Base-by-base conservation (phyloP, 2,888 invertebrate species). In the Coecobrya sp. region DNA sequence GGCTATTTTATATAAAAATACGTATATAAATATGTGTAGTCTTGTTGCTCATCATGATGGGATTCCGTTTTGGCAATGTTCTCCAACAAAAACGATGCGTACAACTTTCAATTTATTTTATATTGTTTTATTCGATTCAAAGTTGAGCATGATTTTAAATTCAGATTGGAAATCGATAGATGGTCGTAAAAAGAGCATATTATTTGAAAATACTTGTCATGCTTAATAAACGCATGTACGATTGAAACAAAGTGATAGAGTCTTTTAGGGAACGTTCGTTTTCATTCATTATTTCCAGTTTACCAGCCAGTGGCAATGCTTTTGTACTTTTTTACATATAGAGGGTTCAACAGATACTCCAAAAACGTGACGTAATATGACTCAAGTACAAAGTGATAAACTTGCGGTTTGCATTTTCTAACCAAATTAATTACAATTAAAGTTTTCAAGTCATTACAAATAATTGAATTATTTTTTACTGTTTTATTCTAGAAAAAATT, bases 101-200 rank as follows among this genome's bases (percentile, higher is more conserved):
- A 16, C 30, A 30, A 49, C 65, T 16, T 62, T 85, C 52, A 73
- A 49, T 86, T 73, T 86, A 70, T 52, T 86, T 30, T 52, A 30
- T 42, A 4, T 76, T 36, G 3, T 68, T 62, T 0, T 25, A 25
- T 27, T 30, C 27, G 45, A 45, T 2, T 76, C 22, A 45, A 22
- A 36, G 42, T 30, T 30, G 19, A 81, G 22, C 84, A 84, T 45
- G 36, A 55, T 42, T 84, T 65, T 13, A 65, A 42, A 45, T 62
- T 84, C 65, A 65, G 84, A 84, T 84, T 42, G 84, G 65, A 65
- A 84, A 84, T 65, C 42, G 45, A 84, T 84, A 62, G 45, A 2
- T 36, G 81, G 25, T 65, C 49, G n/a, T 84, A 62, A 84, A 84
- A 81, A 65, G 13, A 27, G 65, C 0, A 25, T 11, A n/a, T 76